These are phyloP conservation scores for Popillia japonica DNA, from an alignment of 1,140 invertebrate genomes.

Conservation along the genomic window DNA sequence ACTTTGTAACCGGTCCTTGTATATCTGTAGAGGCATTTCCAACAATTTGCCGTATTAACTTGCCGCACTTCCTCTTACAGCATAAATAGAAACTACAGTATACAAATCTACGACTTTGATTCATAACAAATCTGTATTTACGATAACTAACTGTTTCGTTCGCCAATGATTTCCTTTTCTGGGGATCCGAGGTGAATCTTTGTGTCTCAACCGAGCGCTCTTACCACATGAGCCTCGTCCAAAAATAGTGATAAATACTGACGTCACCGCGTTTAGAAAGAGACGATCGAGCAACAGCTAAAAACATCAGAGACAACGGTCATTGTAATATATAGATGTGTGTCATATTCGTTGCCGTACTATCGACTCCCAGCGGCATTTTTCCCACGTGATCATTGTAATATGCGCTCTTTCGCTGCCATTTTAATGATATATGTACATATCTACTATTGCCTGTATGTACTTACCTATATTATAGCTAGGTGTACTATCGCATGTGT, in stretches of 20 bases:
- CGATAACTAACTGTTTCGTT: not conserved
- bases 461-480: no score
- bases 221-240: not conserved
- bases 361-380: not conserved
- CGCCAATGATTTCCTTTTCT: not conserved
- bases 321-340: constrained; percentile 35
- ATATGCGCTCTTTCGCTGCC: constrained; percentile 14
- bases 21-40: not conserved
- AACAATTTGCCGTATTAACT: not conserved
- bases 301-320: not conserved
- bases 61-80: not conserved
- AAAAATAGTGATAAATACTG: constrained; percentile 30
- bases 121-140: constrained; percentile 26
- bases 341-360: constrained; percentile 19
- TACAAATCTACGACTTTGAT: not conserved
- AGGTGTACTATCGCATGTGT: not conserved
- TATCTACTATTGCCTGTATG: not conserved
- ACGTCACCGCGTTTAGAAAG: constrained; percentile 7
- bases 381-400: constrained; percentile 22
- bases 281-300: not conserved
- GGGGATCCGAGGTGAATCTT: constrained; percentile 28
- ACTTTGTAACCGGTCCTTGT: not conserved
- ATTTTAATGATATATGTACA: not conserved
- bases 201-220: not conserved
- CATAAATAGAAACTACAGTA: not conserved